Conservation (phyloP, 2,113 vertebrate species). For the Xiphorhynchus elegans region DNA sequence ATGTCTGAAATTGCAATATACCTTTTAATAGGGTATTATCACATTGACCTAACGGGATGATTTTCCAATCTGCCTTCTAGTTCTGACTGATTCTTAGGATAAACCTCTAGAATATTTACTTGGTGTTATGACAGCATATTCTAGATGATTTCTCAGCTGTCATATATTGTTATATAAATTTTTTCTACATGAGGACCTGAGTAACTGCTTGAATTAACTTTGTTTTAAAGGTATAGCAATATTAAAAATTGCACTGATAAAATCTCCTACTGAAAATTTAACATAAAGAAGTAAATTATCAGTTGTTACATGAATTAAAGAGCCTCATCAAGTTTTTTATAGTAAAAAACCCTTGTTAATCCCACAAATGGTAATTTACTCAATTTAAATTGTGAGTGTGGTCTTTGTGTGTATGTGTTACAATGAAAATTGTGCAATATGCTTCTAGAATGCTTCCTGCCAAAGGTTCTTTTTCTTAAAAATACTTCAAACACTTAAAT, state of each 20-base stretch:
- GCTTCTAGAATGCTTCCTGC: neutral
- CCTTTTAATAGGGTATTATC: neutral
- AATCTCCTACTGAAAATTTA: neutral
- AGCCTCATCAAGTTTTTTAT: neutral
- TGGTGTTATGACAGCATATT: neutral
- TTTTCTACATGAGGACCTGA: neutral
- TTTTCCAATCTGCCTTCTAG: neutral
- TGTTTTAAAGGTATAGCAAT: neutral
- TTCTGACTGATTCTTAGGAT: neutral
- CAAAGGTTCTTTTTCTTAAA: neutral
- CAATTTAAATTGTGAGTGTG: neutral
- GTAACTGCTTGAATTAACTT: neutral
- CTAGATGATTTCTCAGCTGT: neutral
- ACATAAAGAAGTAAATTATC: neutral
- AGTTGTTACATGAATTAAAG: neutral
- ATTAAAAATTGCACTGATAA: neutral
- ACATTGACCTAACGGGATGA: neutral
- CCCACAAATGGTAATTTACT: neutral
- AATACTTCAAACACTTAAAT: neutral
- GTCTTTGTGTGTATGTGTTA: neutral
- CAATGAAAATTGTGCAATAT: neutral
- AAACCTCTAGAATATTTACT: neutral
- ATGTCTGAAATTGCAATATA: neutral
- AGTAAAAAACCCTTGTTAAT: neutral
- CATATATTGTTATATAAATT: neutral